Conservation (phyloP, 2,888 invertebrate genomes). For the Flabesymbios commensalis region DNA sequence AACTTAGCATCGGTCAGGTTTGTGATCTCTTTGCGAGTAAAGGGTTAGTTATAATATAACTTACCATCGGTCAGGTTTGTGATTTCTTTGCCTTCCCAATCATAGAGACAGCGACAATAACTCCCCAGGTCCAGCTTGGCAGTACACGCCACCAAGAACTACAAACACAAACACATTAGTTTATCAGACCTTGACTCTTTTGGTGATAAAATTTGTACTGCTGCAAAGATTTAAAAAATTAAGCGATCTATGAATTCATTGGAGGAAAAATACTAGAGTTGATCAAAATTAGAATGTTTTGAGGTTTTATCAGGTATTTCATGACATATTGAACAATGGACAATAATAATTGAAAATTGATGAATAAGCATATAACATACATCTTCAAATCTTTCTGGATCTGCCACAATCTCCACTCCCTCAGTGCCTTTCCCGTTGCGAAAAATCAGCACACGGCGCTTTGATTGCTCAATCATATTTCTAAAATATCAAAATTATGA, state of each 20-base stretch:
- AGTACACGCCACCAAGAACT: conserved; percentile 57
- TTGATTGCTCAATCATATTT: conserved; percentile 49
- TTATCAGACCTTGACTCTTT: too few relatives aligned
- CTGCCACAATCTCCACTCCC: conserved; percentile 56
- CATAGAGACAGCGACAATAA: conserved; percentile 52
- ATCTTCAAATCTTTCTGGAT: conserved; percentile 50
- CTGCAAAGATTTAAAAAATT: too few relatives aligned
- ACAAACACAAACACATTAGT: conserved; percentile 21
- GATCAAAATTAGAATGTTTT: too few relatives aligned
- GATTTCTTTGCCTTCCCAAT: conserved; percentile 58
- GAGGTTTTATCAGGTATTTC: too few relatives aligned
- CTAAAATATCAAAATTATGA: conserved; percentile 18
- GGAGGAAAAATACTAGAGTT: too few relatives aligned
- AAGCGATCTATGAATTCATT: too few relatives aligned
- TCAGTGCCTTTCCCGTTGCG: conserved; percentile 54
- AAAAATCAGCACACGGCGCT: conserved; percentile 55
- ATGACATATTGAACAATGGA: too few relatives aligned
- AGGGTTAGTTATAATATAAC: too few relatives aligned
- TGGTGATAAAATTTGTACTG: too few relatives aligned
- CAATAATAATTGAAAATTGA: too few relatives aligned
- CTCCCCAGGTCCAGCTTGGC: conserved; percentile 50
- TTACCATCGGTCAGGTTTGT: conserved; percentile 47
- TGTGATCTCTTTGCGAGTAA: conserved; percentile 54
- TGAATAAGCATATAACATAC: conserved; percentile 36
- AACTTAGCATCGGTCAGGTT: too few relatives aligned